Evolutionary conservation across 2,888 invertebrate genomes (phyloP).

Genomic region (Metacarcinus magister): DNA sequence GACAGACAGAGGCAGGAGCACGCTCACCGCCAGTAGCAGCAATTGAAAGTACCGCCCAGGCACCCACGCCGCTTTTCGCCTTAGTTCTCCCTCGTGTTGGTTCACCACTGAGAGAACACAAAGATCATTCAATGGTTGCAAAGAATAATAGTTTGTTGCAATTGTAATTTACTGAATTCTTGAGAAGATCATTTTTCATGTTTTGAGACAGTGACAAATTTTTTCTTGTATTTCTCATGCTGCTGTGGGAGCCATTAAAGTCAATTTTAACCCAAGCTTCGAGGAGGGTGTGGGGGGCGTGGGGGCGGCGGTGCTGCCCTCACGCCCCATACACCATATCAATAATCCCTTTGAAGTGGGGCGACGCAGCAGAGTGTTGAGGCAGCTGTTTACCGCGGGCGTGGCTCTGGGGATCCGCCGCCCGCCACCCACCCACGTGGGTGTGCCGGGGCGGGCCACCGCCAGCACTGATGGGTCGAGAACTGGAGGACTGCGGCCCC

Average conservation of each 20-base stretch:
- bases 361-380: conserved; percentile 78
- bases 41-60: conserved; percentile 40
- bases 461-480: conserved; percentile 79
- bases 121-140: not conserved
- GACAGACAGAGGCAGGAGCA: conserved; percentile 29
- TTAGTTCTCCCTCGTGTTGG: conserved; percentile 51
- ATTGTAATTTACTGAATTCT: not conserved
- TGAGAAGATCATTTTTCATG: conserved; percentile 16
- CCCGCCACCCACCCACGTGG: conserved; percentile 70
- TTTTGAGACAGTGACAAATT: conserved; percentile 1
- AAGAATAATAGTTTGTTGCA: conserved; percentile 22
- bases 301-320: conserved; percentile 28
- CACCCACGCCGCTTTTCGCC: conserved; percentile 50
- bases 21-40: conserved; percentile 48
- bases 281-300: conserved; percentile 42
- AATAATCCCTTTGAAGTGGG: conserved; percentile 80
- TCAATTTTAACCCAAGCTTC: conserved; percentile 33
- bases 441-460: conserved; percentile 59
- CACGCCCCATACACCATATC: conserved; percentile 40
- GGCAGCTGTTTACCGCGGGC: conserved; percentile 68
- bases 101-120: conserved; percentile 49
- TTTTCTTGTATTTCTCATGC: conserved; percentile 29
- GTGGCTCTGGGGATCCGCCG: conserved; percentile 58
- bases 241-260: conserved; percentile 44
- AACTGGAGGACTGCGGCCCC: conserved; percentile 72